These are phyloP conservation scores for Grammomys dolichurus DNA, from an alignment of 2,113 vertebrate genomes.

Conservation along the genomic window DNA sequence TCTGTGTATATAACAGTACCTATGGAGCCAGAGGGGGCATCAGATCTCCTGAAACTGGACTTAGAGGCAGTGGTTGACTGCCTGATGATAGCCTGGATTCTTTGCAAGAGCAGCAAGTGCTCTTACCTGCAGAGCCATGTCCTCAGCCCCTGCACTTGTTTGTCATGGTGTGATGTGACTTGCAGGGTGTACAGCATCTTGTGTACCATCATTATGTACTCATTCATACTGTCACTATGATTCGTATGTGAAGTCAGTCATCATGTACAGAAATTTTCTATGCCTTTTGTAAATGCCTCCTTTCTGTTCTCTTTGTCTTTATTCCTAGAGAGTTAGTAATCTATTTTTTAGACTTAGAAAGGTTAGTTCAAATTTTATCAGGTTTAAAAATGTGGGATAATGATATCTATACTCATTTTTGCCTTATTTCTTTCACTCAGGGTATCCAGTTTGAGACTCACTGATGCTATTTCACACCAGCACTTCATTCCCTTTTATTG, in stretches of 20 bases:
- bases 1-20: background rate
- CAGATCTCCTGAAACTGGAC: background rate
- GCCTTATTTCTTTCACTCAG: background rate
- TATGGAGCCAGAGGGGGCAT: background rate
- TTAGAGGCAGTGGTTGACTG: background rate
- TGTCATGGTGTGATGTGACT: background rate
- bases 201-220: no score
- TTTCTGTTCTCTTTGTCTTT: background rate
- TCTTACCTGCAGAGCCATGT: background rate
- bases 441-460: background rate
- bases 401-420: background rate
- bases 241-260: background rate
- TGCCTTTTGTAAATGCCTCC: background rate
- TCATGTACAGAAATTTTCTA: background rate
- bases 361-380: background rate
- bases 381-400: background rate
- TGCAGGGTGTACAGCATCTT: background rate
- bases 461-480: background rate
- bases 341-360: background rate
- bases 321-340: background rate
- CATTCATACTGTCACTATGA: background rate
- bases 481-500: background rate
- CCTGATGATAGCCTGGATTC: background rate
- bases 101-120: background rate
- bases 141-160: background rate